These are phyloP conservation scores for Alitta virens DNA, from an alignment of 2,888 invertebrate species.

Conservation along the genomic window DNA sequence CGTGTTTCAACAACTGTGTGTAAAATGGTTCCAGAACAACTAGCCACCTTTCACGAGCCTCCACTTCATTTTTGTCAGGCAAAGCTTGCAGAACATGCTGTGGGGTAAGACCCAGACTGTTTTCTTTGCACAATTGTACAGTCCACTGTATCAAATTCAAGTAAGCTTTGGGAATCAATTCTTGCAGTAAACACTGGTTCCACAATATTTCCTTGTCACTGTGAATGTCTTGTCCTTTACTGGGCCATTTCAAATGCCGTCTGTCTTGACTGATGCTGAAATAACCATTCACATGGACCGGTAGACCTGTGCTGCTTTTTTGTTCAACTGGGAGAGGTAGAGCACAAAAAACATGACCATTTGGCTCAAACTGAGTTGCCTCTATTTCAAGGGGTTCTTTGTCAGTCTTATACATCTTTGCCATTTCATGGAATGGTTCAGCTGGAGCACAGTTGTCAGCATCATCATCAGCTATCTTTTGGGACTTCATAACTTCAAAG, in stretches of 20 bases:
- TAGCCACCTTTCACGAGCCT: conserved; percentile 29
- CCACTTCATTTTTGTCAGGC: conserved; percentile 26
- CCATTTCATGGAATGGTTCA: too few relatives aligned
- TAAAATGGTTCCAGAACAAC: conserved; percentile 25
- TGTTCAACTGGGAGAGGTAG: conserved; percentile 45
- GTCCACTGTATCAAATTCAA: conserved; percentile 26
- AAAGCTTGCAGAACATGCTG: conserved; percentile 21
- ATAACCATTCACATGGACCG: conserved; percentile 49
- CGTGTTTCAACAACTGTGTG: conserved; percentile 15
- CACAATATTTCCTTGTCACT: conserved; percentile 40
- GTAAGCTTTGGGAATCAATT: conserved; percentile 40
- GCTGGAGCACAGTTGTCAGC: background rate
- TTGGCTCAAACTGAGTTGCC: conserved; percentile 16
- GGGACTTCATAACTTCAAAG: background rate
- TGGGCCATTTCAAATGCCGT: conserved; percentile 49
- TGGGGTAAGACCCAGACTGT: conserved; percentile 8
- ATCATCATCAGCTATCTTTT: background rate
- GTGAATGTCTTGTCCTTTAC: conserved; percentile 32
- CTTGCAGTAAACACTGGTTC: conserved; percentile 41
- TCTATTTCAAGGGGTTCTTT: too few relatives aligned
- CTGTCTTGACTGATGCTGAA: conserved; percentile 47
- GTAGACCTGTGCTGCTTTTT: conserved; percentile 41
- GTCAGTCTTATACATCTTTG: background rate
- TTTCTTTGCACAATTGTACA: conserved; percentile 4
- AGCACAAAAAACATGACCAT: conserved; percentile 50